Conservation (phyloP, 2,113 vertebrate species). For the Python bivittatus region DNA sequence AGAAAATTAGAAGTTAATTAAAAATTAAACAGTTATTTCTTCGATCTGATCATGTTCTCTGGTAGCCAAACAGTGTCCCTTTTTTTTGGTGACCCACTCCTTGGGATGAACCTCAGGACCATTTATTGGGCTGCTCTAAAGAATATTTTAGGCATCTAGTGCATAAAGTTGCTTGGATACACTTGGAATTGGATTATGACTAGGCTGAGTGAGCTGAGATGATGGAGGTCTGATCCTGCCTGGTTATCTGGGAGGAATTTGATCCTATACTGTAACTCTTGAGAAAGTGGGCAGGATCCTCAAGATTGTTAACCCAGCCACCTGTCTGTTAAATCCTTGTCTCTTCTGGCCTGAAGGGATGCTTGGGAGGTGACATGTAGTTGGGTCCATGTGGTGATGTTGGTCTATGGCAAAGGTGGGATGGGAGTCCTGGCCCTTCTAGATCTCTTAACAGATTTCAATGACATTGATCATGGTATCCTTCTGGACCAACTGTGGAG, state of each 20-base stretch:
- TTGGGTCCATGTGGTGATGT: not conserved
- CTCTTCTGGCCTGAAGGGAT: not conserved
- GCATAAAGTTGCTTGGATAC: too few species aligned
- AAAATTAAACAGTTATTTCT: not conserved
- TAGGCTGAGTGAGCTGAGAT: not conserved
- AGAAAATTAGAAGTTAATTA: not conserved
- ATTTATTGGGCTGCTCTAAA: not conserved
- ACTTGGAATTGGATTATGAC: too few species aligned
- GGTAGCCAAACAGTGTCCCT: not conserved
- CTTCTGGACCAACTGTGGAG: not conserved
- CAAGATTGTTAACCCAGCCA: not conserved
- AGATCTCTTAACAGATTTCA: not conserved
- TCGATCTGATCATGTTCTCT: not conserved
- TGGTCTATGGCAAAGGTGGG: not conserved
- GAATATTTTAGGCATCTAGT: not conserved
- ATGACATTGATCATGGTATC: not conserved
- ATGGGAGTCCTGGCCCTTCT: not conserved
- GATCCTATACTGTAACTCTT: not conserved
- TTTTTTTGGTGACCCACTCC: not conserved
- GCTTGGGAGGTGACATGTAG: not conserved
- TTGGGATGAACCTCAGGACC: not conserved
- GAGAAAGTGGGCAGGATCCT: not conserved
- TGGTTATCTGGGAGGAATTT: not conserved
- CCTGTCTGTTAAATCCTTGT: not conserved
- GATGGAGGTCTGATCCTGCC: not conserved